phyloP scores from a whole-genome alignment of 2,797 vertebrate species.

The Danionella dracula region DNA sequence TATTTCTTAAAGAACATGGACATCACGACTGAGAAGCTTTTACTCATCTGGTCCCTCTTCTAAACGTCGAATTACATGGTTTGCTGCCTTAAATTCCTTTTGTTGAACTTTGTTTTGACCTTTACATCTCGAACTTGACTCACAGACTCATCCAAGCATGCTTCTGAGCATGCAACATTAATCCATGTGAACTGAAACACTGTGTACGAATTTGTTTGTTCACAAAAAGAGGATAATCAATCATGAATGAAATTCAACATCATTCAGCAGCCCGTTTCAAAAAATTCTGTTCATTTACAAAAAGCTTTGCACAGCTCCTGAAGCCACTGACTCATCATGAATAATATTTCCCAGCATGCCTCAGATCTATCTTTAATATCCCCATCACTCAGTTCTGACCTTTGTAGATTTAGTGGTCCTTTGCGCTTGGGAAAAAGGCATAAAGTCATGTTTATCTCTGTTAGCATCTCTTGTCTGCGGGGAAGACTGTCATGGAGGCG shows the following conservation, averaged over 20 bases:
- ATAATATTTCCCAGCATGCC: conserved; percentile 54
- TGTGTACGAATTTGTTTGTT: too few relatives aligned
- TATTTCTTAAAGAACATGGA: neutral
- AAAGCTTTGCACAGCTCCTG: conserved; percentile 28
- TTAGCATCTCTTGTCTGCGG: conserved; percentile 28
- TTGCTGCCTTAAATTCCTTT: neutral
- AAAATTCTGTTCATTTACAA: conserved; percentile 9
- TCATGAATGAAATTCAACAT: neutral
- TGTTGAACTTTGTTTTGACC: conserved; percentile 13
- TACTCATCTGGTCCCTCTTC: neutral
- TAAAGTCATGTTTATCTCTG: conserved; percentile 52
- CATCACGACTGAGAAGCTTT: neutral
- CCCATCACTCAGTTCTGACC: conserved; percentile 65
- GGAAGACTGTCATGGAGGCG: conserved; percentile 19
- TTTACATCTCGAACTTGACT: neutral
- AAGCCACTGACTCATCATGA: conserved; percentile 33
- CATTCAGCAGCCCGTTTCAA: neutral
- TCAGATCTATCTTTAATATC: conserved; percentile 62
- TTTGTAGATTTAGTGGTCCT: conserved; percentile 65
- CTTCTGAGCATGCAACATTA: neutral
- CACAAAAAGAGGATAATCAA: neutral
- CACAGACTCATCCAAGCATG: neutral
- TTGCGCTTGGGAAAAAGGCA: conserved; percentile 49
- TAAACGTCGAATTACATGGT: neutral
- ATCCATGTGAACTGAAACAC: too few relatives aligned